These are phyloP conservation scores for Thecocarcelia acutangulata DNA, from an alignment of 2,888 invertebrate species.

Conservation along the genomic window DNA sequence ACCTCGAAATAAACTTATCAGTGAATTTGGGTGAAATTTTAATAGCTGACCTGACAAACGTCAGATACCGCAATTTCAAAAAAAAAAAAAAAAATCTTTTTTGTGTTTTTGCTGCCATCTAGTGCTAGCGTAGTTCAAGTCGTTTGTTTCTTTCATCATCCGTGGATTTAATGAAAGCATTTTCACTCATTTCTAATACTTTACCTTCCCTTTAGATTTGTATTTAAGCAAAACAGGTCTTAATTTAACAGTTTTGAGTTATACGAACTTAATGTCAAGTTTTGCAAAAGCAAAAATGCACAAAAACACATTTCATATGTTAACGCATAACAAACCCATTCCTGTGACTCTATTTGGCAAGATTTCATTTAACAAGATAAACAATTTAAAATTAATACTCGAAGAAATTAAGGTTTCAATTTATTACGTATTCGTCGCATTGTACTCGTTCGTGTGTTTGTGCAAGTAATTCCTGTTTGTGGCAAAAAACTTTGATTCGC, in stretches of 20 bases:
- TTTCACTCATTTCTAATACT: not conserved
- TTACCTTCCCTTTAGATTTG: slow-evolving; percentile 18
- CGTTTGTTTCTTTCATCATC: too few species aligned
- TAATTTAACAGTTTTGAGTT: slow-evolving; percentile 14
- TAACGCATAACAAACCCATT: slow-evolving; percentile 14
- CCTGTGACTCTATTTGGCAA: slow-evolving; percentile 21
- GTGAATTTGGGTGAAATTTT: too few species aligned
- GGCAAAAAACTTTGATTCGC: not conserved
- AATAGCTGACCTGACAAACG: too few species aligned
- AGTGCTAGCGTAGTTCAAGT: too few species aligned
- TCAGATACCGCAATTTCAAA: too few species aligned
- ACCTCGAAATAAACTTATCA: too few species aligned
- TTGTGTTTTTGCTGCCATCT: too few species aligned
- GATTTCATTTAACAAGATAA: slow-evolving; percentile 31
- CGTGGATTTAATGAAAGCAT: not conserved
- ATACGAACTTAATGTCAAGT: slow-evolving; percentile 61
- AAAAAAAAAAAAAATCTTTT: too few species aligned
- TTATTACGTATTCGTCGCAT: slow-evolving; percentile 28
- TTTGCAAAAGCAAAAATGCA: slow-evolving; percentile 33
- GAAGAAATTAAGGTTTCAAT: slow-evolving; percentile 10
- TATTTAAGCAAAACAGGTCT: slow-evolving; percentile 44
- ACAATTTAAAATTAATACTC: not conserved
- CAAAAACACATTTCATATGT: slow-evolving; percentile 13
- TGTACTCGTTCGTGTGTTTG: too few species aligned
- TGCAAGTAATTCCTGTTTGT: slow-evolving; percentile 35